Percentiles rank a stretch among this genome's conserved stretches.
These are phyloP conservation scores for Tuta absoluta DNA, from an alignment of 2,888 invertebrate species.

Conservation along the genomic window DNA sequence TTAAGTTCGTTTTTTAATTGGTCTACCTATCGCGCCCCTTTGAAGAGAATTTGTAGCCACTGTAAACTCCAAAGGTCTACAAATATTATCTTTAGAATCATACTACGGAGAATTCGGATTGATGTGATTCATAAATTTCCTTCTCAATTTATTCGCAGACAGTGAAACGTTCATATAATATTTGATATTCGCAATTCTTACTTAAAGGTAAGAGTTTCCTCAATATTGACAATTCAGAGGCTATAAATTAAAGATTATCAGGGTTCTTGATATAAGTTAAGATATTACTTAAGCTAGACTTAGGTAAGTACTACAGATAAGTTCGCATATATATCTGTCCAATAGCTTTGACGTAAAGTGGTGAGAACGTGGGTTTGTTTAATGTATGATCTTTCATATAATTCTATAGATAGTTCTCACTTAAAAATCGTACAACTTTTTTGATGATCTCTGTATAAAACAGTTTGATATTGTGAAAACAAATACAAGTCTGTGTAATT, in stretches of 20 bases:
- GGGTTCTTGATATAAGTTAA: not conserved
- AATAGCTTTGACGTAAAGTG: not conserved
- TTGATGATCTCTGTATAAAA: no score
- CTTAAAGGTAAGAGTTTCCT: no score
- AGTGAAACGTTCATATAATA: not conserved
- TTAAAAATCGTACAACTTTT: no score
- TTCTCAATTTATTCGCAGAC: not conserved
- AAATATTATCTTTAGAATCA: not conserved
- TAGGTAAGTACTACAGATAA: not conserved
- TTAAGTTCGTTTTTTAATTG: no score
- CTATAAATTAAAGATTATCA: not conserved
- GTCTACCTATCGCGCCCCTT: not conserved
- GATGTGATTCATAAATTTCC: not conserved
- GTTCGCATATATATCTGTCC: not conserved
- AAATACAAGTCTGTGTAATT: no score
- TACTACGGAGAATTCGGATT: not conserved
- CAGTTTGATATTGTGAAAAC: no score
- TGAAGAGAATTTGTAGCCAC: not conserved
- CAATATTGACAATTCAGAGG: not conserved
- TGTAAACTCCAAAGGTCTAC: not conserved
- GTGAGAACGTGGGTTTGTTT: slow-evolving; percentile 13
- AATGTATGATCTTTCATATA: not conserved
- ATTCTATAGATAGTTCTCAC: no score
- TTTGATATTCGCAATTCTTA: no score
- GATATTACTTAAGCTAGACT: not conserved